A percentile compares a stretch with the other conserved stretches of the same genome.
Conservation (phyloP, 2,797 vertebrate species). For the Paratrypauchen microcephalus region DNA sequence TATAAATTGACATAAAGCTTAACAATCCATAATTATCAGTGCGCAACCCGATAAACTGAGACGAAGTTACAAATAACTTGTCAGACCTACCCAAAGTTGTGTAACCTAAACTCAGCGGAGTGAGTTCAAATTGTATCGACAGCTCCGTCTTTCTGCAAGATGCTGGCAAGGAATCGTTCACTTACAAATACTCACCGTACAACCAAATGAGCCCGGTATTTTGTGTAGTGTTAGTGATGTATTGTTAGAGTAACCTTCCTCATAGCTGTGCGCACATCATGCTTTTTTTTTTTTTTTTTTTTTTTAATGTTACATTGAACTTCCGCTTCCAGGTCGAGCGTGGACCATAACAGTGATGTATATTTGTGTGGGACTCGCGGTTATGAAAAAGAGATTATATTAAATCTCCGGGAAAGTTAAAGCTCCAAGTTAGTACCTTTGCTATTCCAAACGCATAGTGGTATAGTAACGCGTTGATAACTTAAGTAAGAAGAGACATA, state of each 20-base stretch:
- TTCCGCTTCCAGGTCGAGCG: constrained; percentile 83
- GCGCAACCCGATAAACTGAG: too few species aligned
- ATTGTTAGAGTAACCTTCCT: constrained; percentile 77
- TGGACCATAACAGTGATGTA: constrained; percentile 37
- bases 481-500: fast-evolving
- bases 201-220: constrained; percentile 23
- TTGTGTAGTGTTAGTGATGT: constrained; percentile 40
- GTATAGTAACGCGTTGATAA: fast-evolving
- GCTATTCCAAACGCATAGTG: fast-evolving
- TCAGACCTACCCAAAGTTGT: constrained; percentile 44
- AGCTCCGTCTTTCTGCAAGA: background rate
- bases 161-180: background rate
- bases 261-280: constrained; percentile 59
- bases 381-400: too few species aligned
- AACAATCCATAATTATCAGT: constrained; percentile 42
- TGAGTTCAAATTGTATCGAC: background rate
- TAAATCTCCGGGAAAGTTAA: background rate
- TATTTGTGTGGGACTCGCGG: constrained; percentile 9
- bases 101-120: constrained; percentile 43
- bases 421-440: background rate
- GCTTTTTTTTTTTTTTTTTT: constrained; percentile 16
- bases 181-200: constrained; percentile 63
- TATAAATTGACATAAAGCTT: constrained; percentile 1
- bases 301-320: constrained; percentile 17
- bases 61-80: constrained; percentile 24